Evolutionary conservation across 2,113 vertebrate genomes (phyloP).

Genomic region (Microcebus lehilahytsara): DNA sequence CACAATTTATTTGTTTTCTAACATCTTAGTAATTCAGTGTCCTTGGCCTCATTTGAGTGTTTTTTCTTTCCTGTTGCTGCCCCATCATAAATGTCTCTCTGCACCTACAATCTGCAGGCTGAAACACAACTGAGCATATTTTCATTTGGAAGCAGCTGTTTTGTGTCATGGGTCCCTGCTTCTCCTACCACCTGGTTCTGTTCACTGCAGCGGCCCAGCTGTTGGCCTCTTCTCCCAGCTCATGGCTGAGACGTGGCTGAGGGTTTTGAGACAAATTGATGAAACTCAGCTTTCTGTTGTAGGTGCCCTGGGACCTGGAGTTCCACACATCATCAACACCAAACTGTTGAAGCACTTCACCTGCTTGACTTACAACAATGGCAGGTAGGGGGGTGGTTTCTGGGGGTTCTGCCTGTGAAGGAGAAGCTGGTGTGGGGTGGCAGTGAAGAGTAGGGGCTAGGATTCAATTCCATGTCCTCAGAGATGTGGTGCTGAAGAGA

Average conservation of each 20-base stretch:
- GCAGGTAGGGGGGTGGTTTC: slow-evolving; percentile 79
- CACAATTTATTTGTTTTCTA: background rate
- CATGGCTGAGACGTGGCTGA: background rate
- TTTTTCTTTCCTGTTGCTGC: background rate
- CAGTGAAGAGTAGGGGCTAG: no score
- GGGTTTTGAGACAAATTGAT: background rate
- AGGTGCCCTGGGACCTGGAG: slow-evolving; percentile 82
- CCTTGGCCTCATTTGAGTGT: background rate
- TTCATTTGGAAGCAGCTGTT: background rate
- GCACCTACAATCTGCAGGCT: background rate
- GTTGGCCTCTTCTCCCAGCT: background rate
- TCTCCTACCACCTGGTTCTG: background rate
- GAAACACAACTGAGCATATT: background rate
- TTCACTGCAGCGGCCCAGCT: background rate
- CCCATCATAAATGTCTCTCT: background rate
- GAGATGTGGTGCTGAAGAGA: background rate
- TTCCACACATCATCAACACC: slow-evolving; percentile 82
- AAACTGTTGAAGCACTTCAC: slow-evolving; percentile 87
- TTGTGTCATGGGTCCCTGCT: background rate
- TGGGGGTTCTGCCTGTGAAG: background rate
- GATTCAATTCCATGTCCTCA: background rate
- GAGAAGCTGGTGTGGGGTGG: background rate
- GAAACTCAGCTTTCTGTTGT: slow-evolving; percentile 58
- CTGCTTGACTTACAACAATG: slow-evolving; percentile 82
- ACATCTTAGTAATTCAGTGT: background rate